Base-by-base conservation (phyloP, 2,113 vertebrate species). In the Tragelaphus scriptus region DNA sequence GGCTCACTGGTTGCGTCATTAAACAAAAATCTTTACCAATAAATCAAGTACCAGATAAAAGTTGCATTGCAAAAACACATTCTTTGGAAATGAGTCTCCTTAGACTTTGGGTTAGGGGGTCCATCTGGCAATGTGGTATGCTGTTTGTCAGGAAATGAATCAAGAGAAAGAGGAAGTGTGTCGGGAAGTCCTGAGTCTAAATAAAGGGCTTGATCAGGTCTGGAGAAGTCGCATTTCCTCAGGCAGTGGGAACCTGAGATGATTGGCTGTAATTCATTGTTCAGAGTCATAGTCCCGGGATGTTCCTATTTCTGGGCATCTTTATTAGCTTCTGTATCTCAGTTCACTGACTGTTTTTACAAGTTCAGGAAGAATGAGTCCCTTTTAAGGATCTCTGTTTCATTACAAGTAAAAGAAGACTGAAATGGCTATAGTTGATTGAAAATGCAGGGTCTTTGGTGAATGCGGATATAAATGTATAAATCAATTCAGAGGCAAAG, bases 131-230 rank as follows among this genome's bases (percentile, higher is more conserved):
- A 28, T 80, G 91, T 95, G 96, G 44, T 90, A 49, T 93, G 77
- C 32, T 96, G 75, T 77, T 28, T 96, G 82, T 82, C 90, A 96
- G 95, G 95, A 98, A 96, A 91, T 94, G 85, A 97, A 93, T 88
- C 87, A 87, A 88, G 58, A 95, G 65, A 82, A 86, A 93, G 85
- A 26, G 90, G 94, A 98, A 96, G 47, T 94, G n/a, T 59, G 61
- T 1, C 58, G 0, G 25, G 11, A 9, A 71, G 82, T 51, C 32
- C 63, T 51, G 17, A 5, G 55, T 94, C 87, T 96, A 96, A 97
- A 95, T 80, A 88, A 95, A 95, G 80, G 49, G 12, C 23, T 40
- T 81, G 49, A 40, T 81, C 19, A 65, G 21, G 88, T 87, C 86
- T 88, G 51, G 85, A 90, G 55, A 71, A 84, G 90, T 58, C 5